Conservation (phyloP, 2,797 vertebrate genomes). For the Spea hammondii region DNA sequence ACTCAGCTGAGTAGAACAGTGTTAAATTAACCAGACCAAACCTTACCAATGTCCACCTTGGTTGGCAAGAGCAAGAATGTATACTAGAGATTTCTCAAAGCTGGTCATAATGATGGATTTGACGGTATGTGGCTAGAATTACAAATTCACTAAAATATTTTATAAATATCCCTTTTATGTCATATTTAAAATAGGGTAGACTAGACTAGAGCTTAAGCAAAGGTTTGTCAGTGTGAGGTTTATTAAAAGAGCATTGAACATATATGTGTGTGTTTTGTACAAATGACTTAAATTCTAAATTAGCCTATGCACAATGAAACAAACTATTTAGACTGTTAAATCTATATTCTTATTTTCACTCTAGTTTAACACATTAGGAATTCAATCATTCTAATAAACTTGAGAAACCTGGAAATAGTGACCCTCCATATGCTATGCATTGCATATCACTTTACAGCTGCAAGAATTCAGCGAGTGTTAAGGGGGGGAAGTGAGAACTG, state of each 20-base stretch:
- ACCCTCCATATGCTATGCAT: background rate
- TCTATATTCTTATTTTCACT: slow-evolving; percentile 17
- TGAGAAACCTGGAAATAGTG: background rate
- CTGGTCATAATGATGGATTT: no score
- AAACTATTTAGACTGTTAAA: slow-evolving; percentile 25
- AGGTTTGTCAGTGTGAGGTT: background rate
- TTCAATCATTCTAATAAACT: background rate
- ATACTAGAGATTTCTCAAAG: no score
- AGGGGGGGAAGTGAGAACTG: slow-evolving; percentile 16
- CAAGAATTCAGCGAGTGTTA: slow-evolving; percentile 35
- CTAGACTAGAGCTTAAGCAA: slow-evolving; percentile 3
- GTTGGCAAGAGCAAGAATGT: no score
- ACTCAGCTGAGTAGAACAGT: no score
- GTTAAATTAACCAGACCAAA: no score
- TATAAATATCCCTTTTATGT: no score
- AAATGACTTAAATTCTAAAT: slow-evolving; percentile 10
- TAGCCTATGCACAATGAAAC: slow-evolving; percentile 25
- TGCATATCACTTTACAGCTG: slow-evolving; percentile 25
- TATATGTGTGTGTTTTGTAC: slow-evolving; percentile 14
- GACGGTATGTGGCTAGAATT: no score
- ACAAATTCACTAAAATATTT: no score
- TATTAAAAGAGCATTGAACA: background rate
- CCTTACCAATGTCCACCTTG: no score
- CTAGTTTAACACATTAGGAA: background rate
- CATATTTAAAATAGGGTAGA: background rate